Base-by-base conservation (phyloP, 1,140 invertebrate genomes). In the Tenebrio molitor region DNA sequence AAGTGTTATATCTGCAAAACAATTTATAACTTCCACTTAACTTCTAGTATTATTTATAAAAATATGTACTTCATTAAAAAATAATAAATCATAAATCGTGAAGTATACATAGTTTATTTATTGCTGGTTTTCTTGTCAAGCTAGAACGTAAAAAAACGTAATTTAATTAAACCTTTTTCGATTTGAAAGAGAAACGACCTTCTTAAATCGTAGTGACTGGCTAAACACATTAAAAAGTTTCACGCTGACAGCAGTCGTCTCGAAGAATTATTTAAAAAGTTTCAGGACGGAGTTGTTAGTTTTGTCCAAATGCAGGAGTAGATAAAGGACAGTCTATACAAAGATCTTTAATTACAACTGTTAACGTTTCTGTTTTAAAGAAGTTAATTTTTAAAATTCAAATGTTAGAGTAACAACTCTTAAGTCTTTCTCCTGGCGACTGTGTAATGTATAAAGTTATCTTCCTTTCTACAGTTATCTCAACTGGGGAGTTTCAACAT, bases 351-450 rank as follows among this genome's bases (percentile, higher is more conserved):
- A 2, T 1, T 50, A 21, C 16, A 50, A 42, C 36, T 10, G n/a
- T n/a, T n/a, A n/a, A n/a, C n/a, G n/a, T n/a, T n/a, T n/a, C n/a
- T n/a, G n/a, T n/a, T n/a, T n/a, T n/a, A n/a, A n/a, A n/a, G n/a
- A n/a, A n/a, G n/a, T n/a, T 12, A 39, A n/a, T 7, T 39, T 39
- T 39, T 39, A 39, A 39, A 39, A 39, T 12, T 39, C 7, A 39
- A 12, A 39, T 39, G 25, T 39, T 7, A 39, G 5, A 12, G 23
- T 68, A 68, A 77, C 72, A 71, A 74, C 34, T 69, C 39, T 71
- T 70, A n/a, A 85, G 87, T 8, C 82, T 76, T 29, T 84, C 77
- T 21, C 21, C 3, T 58, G 19, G 50, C 25, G 19, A 23, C 17
- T 23, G 15, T 17, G 46, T 23, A 53, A 53, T 53, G 46, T 53